Conservation (phyloP, 1,140 invertebrate genomes). For the Adelges cooleyi region DNA sequence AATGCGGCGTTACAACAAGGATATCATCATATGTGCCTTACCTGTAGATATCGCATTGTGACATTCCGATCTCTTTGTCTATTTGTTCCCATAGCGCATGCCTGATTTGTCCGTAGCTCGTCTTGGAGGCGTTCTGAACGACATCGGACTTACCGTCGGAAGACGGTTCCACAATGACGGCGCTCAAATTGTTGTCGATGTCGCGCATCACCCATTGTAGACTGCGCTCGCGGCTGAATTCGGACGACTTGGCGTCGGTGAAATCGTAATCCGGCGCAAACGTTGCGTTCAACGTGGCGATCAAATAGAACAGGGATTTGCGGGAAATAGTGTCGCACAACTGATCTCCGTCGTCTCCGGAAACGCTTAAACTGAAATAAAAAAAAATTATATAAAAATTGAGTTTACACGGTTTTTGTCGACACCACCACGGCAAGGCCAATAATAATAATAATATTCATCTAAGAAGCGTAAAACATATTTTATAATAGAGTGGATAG, state of each 20-base stretch:
- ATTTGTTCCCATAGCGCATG: slow-evolving; percentile 80
- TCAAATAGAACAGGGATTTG: slow-evolving; percentile 93
- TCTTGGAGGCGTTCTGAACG: no score
- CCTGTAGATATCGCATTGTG: slow-evolving; percentile 92
- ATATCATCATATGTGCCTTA: slow-evolving; percentile 35
- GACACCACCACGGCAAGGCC: no score
- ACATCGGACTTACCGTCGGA: slow-evolving; percentile 39
- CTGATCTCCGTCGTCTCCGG: slow-evolving; percentile 74
- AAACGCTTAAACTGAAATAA: slow-evolving; percentile 57
- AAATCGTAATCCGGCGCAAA: slow-evolving; percentile 98
- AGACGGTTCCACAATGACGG: slow-evolving; percentile 73
- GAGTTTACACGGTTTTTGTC: no score
- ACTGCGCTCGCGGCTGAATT: slow-evolving; percentile 91
- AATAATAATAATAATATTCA: no score
- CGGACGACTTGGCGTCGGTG: slow-evolving; percentile 91
- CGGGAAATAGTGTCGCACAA: slow-evolving; percentile 88
- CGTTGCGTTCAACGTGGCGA: slow-evolving; percentile 93
- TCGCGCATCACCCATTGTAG: slow-evolving; percentile 79
- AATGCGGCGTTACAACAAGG: no score
- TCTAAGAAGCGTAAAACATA: no score
- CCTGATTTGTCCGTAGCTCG: slow-evolving; percentile 41
- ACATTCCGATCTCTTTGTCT: slow-evolving; percentile 79
- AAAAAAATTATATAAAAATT: no score
- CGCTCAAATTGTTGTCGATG: slow-evolving; percentile 77
- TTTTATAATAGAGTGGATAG: no score